These are phyloP conservation scores for Bellardia bayeri DNA, from an alignment of 2,888 invertebrate species.

Conservation along the genomic window DNA sequence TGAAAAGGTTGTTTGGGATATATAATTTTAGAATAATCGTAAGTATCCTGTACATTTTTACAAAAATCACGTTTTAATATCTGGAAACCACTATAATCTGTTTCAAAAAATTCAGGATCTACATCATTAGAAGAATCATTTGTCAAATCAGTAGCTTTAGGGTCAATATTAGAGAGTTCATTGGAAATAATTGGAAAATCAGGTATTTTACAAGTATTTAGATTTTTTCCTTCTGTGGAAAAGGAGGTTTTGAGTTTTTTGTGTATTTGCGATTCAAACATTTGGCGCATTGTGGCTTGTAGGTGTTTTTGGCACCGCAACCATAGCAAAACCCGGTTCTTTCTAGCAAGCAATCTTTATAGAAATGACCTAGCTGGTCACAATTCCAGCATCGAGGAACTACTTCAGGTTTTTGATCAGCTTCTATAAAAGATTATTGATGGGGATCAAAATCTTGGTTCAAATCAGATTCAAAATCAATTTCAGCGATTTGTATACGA, in stretches of 20 bases:
- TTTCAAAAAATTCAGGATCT: neutral
- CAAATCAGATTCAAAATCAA: neutral
- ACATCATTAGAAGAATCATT: neutral
- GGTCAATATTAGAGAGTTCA: neutral
- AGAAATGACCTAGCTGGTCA: too few relatives aligned
- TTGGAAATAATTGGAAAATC: neutral
- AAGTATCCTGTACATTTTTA: neutral
- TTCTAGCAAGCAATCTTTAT: too few relatives aligned
- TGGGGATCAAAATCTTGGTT: neutral
- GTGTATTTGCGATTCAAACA: neutral
- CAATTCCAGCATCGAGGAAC: neutral
- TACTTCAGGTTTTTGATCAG: neutral
- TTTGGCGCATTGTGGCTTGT: constrained; percentile 47
- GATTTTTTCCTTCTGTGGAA: constrained; percentile 1
- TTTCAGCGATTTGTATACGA: neutral
- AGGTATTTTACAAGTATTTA: neutral
- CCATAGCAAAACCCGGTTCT: too few relatives aligned
- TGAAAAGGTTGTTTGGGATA: neutral
- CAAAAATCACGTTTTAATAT: neutral
- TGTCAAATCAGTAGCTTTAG: neutral
- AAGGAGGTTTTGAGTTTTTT: neutral
- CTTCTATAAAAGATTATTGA: neutral
- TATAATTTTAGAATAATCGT: neutral
- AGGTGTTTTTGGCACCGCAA: neutral
- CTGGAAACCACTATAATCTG: neutral